Percentiles rank a stretch among this genome's conserved stretches.
These are phyloP conservation scores for Troglohyphantes excavatus DNA, from an alignment of 2,888 invertebrate genomes.

Conservation along the genomic window DNA sequence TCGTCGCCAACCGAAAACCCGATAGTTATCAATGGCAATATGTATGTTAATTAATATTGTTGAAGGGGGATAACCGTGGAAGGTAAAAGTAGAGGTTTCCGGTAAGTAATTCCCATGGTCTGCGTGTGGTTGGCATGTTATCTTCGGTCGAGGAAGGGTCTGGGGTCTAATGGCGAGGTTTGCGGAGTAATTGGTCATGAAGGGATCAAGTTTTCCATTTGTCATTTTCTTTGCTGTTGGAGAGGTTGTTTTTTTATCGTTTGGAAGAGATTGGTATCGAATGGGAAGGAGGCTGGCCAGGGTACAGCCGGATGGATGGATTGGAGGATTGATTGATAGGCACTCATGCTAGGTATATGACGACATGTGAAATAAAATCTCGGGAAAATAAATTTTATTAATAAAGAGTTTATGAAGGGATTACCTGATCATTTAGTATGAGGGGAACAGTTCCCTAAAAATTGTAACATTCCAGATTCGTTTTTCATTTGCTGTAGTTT, in stretches of 20 bases:
- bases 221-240: constrained; percentile 43
- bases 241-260: constrained; percentile 10
- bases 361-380: no score
- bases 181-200: constrained; percentile 70
- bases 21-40: constrained; percentile 50
- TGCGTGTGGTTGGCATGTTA: constrained; percentile 13
- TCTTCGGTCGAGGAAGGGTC: background rate
- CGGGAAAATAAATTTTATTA: no score
- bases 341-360: no score
- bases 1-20: background rate
- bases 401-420: no score
- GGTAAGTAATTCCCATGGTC: constrained; percentile 43
- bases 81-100: constrained; percentile 31
- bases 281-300: constrained; percentile 14
- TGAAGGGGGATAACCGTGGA: constrained; percentile 7
- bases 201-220: constrained; percentile 47
- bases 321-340: constrained; percentile 11
- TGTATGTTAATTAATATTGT: constrained; percentile 69
- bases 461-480: no score
- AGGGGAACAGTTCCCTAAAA: no score
- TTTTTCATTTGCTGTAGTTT: no score
- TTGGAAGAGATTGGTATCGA: constrained; percentile 54
- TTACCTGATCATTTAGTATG: no score
- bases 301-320: constrained; percentile 16
- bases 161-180: constrained; percentile 41